Conservation (phyloP, 2,888 invertebrate species). For the Pristionchus fissidentatus region DNA sequence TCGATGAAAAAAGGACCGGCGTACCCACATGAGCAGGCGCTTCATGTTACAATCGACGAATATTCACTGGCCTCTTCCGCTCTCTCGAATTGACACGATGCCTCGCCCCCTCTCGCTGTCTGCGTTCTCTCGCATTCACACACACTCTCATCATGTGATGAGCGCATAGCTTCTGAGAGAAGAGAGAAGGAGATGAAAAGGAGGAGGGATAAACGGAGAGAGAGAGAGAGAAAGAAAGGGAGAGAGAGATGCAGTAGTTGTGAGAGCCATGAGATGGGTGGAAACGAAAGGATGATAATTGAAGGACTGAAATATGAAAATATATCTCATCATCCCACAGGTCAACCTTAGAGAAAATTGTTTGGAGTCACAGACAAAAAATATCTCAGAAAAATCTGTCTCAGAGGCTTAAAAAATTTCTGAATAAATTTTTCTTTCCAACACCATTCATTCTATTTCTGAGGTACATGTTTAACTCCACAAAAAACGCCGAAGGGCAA, state of each 20-base stretch:
- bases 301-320: too few species aligned
- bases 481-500: too few species aligned
- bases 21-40: conserved; percentile 38
- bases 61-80: conserved; percentile 23
- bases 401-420: too few species aligned
- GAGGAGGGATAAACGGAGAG: conserved; percentile 25
- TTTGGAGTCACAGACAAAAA: too few species aligned
- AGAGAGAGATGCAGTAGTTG: conserved; percentile 40
- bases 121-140: not conserved
- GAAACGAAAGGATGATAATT: conserved; percentile 16
- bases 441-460: too few species aligned
- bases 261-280: conserved; percentile 37
- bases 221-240: conserved; percentile 48
- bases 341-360: too few species aligned
- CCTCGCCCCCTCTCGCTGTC: conserved; percentile 26
- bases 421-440: too few species aligned
- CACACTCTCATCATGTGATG: conserved; percentile 29
- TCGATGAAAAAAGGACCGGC: conserved; percentile 35
- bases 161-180: conserved; percentile 36
- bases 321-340: too few species aligned
- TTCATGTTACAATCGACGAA: conserved; percentile 41
- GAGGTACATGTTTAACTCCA: too few species aligned
- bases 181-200: conserved; percentile 18
- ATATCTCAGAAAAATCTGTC: too few species aligned
- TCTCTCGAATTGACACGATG: not conserved